These are phyloP conservation scores for Liolophura sinensis DNA, from an alignment of 1,140 invertebrate genomes.

Conservation along the genomic window DNA sequence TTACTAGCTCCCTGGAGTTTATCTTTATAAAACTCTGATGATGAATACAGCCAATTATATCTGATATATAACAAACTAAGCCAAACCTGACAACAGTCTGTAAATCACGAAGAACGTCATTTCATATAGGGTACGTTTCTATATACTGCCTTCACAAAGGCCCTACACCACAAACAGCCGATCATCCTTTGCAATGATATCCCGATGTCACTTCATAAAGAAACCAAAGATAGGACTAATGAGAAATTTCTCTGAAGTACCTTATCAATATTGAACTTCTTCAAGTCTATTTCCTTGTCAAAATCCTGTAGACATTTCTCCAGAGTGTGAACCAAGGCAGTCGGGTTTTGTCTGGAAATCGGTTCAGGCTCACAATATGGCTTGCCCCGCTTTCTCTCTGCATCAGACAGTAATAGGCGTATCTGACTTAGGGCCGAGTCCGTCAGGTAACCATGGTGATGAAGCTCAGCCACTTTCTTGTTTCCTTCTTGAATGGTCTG, in stretches of 20 bases:
- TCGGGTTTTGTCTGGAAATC: constrained; percentile 29
- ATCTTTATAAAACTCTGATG: background rate
- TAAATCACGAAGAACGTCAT: no score
- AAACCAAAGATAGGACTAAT: no score
- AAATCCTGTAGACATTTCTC: constrained; percentile 46
- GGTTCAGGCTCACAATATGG: constrained; percentile 44
- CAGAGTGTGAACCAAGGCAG: constrained; percentile 44
- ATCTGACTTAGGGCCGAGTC: constrained; percentile 40
- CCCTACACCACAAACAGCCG: no score
- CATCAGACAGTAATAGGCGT: constrained; percentile 28
- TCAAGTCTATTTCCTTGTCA: constrained; percentile 28
- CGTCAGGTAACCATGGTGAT: constrained; percentile 30
- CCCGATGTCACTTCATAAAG: no score
- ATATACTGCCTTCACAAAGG: no score
- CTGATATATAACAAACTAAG: background rate
- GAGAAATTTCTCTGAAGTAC: constrained; percentile 16
- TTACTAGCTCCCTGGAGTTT: background rate
- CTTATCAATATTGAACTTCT: constrained; percentile 31
- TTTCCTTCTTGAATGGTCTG: constrained; percentile 31
- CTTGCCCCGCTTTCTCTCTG: constrained; percentile 33
- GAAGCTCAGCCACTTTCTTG: constrained; percentile 32
- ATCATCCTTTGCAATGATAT: no score
- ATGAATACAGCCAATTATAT: background rate
- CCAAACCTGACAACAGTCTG: no score
- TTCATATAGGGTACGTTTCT: no score